Conservation (phyloP, 2,797 vertebrate species). For the Falco columbarius region DNA sequence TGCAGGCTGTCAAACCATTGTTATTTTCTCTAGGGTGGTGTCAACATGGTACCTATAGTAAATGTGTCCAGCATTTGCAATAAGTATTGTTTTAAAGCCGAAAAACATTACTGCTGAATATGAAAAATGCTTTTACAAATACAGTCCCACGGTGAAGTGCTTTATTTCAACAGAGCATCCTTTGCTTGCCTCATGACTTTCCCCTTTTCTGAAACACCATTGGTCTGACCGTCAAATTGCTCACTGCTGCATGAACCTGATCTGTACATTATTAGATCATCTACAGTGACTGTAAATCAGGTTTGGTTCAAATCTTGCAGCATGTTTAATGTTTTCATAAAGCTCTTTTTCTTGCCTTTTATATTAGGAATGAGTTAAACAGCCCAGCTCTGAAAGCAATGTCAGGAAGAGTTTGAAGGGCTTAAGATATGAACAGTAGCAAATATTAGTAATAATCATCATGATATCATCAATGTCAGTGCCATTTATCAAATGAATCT, state of each 20-base stretch:
- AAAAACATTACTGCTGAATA: not conserved
- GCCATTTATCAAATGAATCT: not conserved
- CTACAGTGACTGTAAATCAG: conserved; percentile 39
- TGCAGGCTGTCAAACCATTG: conserved; percentile 66
- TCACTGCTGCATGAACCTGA: conserved; percentile 63
- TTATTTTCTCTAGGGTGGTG: conserved; percentile 33
- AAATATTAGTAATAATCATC: not conserved
- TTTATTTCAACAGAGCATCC: not conserved
- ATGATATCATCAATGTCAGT: not conserved
- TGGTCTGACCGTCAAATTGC: conserved; percentile 30
- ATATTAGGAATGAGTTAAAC: not conserved
- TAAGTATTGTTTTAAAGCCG: not conserved
- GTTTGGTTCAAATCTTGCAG: conserved; percentile 12
- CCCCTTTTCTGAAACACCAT: conserved; percentile 7
- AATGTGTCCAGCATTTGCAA: not conserved
- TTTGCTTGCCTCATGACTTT: not conserved
- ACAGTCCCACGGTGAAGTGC: not conserved
- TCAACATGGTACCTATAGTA: not conserved
- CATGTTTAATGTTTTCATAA: not conserved
- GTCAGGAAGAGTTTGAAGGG: not conserved
- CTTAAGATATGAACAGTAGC: not conserved
- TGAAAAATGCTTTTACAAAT: not conserved
- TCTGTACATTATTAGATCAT: conserved; percentile 60
- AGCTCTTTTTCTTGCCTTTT: not conserved
- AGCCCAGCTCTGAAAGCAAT: not conserved